These are phyloP conservation scores for Nemopilema nomurai DNA, from an alignment of 30 jellyfish, hydroid and myxozoan genomes.

Conservation along the genomic window DNA sequence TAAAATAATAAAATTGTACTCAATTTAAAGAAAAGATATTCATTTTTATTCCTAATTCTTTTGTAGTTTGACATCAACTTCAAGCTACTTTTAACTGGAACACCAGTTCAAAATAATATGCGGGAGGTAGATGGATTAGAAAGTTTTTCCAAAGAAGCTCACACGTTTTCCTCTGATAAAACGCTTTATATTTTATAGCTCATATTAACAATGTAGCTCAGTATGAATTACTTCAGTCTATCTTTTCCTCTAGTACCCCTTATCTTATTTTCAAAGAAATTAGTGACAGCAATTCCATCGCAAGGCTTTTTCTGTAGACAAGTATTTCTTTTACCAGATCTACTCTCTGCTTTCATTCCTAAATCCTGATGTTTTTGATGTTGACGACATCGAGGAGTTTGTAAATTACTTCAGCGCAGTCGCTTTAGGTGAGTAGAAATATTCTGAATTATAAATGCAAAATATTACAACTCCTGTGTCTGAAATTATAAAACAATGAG, in stretches of 20 bases:
- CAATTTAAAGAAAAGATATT: no score
- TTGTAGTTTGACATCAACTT: slow-evolving; percentile 76
- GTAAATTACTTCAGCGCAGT: slow-evolving; percentile 48
- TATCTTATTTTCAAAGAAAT: no score
- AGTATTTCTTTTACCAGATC: slow-evolving; percentile 26
- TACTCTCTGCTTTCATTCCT: slow-evolving; percentile 78
- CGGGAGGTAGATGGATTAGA: slow-evolving; percentile 59
- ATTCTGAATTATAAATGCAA: no score
- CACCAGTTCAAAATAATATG: slow-evolving; percentile 95
- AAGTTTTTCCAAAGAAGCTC: no score
- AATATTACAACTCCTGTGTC: no score
- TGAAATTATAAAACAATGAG: no score
- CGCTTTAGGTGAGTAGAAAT: slow-evolving; percentile 62
- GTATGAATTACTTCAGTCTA: no score
- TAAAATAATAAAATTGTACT: no score
- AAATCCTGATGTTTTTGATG: slow-evolving; percentile 60
- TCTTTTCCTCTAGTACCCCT: no score
- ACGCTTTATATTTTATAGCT: background rate
- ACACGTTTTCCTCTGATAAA: no score
- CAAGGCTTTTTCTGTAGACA: background rate
- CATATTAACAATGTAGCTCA: background rate
- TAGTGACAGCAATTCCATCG: no score
- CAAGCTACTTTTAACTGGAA: slow-evolving; percentile 84
- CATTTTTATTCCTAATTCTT: no score
- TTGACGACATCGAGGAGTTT: slow-evolving; percentile 60